These are phyloP conservation scores for Hyperopisus bebe DNA, from an alignment of 2,113 vertebrate species.

Conservation along the genomic window DNA sequence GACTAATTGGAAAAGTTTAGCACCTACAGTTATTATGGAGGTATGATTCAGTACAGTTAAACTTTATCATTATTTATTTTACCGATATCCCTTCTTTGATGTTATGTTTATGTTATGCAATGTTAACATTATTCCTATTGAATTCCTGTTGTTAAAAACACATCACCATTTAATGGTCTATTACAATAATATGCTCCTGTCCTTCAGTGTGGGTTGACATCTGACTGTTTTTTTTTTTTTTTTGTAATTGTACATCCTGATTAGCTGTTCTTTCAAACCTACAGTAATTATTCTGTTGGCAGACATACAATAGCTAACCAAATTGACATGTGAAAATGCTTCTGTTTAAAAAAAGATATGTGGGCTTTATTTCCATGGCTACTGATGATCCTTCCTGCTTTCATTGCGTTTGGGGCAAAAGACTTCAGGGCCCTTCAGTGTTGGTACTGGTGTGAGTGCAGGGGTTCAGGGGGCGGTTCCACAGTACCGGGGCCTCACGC, in stretches of 20 bases:
- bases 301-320: neutral
- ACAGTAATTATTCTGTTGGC: neutral
- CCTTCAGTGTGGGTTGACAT: neutral
- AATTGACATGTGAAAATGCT: neutral
- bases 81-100: neutral
- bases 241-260: neutral
- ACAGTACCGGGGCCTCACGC: neutral
- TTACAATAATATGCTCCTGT: neutral
- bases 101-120: neutral
- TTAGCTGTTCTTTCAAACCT: neutral
- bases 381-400: neutral
- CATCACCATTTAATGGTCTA: neutral
- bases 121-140: neutral
- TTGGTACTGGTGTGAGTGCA: neutral
- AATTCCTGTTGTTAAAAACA: neutral
- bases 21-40: neutral
- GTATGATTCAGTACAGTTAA: neutral
- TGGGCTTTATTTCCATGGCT: neutral
- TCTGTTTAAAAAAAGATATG: neutral
- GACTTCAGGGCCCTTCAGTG: neutral
- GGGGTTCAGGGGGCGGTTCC: neutral
- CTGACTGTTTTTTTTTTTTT: neutral
- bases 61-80: neutral
- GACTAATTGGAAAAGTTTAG: neutral
- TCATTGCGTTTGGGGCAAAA: neutral